These are phyloP conservation scores for Triplophysa bombifrons DNA, from an alignment of 2,797 vertebrate species.

Conservation along the genomic window DNA sequence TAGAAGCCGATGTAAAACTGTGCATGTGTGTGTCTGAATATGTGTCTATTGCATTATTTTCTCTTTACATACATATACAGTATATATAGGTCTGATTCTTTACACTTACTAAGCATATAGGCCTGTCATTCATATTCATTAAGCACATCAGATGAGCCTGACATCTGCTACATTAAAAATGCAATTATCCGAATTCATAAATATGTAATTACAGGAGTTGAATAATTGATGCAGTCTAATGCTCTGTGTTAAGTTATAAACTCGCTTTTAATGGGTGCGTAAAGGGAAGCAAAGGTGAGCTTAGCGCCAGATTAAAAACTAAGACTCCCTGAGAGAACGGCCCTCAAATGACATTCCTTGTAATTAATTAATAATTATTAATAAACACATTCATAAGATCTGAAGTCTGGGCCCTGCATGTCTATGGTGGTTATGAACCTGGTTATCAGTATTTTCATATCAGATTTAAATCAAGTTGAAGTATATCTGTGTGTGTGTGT, in stretches of 20 bases:
- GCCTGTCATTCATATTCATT: conserved; percentile 77
- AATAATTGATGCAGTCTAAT: conserved; percentile 78
- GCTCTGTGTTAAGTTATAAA: conserved; percentile 69
- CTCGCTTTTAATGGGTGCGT: conserved; percentile 68
- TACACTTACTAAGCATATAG: conserved; percentile 24
- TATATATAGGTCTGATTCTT: not conserved
- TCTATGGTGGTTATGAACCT: not conserved
- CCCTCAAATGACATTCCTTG: not conserved
- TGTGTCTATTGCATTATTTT: no score
- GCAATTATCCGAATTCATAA: conserved; percentile 80
- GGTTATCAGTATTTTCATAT: not conserved
- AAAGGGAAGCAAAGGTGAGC: conserved; percentile 73
- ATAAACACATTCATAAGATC: conserved; percentile 16
- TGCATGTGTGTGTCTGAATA: no score
- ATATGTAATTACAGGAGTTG: conserved; percentile 75
- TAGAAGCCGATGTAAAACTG: no score
- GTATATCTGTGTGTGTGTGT: no score
- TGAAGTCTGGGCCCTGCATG: not conserved
- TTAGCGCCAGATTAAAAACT: conserved; percentile 67
- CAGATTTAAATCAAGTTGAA: not conserved
- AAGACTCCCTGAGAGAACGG: conserved; percentile 51
- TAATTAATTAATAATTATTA: conserved; percentile 34
- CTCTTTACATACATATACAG: no score
- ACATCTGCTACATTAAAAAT: conserved; percentile 80
- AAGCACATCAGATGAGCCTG: conserved; percentile 72